Evolutionary conservation across 30 jellyfish, hydroid and myxozoan species (phyloP).

Genomic region (Turritopsis rubra): DNA sequence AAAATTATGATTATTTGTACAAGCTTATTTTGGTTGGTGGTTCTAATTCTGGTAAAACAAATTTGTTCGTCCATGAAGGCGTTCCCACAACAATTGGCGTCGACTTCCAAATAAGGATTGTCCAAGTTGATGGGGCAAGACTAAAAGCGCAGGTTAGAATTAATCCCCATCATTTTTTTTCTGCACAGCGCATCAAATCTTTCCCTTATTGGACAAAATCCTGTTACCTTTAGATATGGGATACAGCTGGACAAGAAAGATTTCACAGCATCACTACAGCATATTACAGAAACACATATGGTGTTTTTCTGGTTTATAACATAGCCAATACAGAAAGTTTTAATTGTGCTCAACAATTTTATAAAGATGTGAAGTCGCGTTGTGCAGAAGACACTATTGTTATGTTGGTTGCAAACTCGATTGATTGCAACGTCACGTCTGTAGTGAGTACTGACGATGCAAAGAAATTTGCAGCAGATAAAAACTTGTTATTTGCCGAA

Average conservation of each 20-base stretch:
- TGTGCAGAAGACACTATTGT: constrained; percentile 76
- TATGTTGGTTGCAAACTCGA: constrained; percentile 78
- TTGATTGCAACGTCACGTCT: constrained; percentile 70
- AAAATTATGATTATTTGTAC: constrained; percentile 76
- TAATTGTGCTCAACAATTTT: constrained; percentile 61
- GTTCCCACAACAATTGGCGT: constrained; percentile 90
- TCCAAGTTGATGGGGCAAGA: constrained; percentile 54
- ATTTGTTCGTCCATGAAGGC: constrained; percentile 81
- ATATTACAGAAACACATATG: constrained; percentile 89
- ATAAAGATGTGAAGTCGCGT: constrained; percentile 73
- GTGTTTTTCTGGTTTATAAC: constrained; percentile 84
- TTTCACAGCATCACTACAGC: constrained; percentile 91
- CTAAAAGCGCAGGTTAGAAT: constrained; percentile 82
- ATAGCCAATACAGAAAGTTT: constrained; percentile 64
- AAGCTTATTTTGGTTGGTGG: constrained; percentile 83
- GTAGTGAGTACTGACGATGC: constrained; percentile 93
- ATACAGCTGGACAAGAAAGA: constrained; percentile 97
- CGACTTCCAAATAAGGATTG: constrained; percentile 84
- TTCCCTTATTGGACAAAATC: too few relatives aligned
- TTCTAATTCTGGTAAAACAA: constrained; percentile 93
- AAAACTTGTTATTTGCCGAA: constrained; percentile 71
- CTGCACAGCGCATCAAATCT: neutral
- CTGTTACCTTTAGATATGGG: constrained; percentile 81
- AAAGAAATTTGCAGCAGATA: constrained; percentile 70
- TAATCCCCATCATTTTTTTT: neutral